Base-by-base conservation (phyloP, 2,888 invertebrate species). In the Amaurobius ferox region DNA sequence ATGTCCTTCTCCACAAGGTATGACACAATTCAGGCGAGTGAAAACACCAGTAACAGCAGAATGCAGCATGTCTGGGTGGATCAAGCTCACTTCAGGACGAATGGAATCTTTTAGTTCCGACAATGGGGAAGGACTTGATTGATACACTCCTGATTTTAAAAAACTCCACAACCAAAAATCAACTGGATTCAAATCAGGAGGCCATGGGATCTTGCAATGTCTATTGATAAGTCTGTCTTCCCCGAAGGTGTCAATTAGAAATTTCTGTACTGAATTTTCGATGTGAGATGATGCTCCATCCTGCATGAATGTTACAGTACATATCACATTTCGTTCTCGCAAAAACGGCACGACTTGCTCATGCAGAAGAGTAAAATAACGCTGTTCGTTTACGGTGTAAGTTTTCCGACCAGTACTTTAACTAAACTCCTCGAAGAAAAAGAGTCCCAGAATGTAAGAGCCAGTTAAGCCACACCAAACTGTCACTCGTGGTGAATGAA, bases 301-400 rank as follows among this genome's bases (percentile, higher is more conserved):
- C n/a, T n/a, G n/a, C n/a, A n/a, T n/a, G 5, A 35, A n/a, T n/a
- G n/a, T n/a, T n/a, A n/a, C n/a, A n/a, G n/a, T 35, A 35, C 9
- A 35, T 35, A 35, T 7, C 35, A 35, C 35, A 35, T 35, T 9
- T 35, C 35, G 5, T 35, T 35, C 6, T 7, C 9, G 5, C 9
- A 35, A 35, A 7, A 9, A 7, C 23, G 61, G 26, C 62, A 61
- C 39, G 26, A 73, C 32, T 62, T 61, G 6, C 26, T 73, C 62
- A 61, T 13, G 35, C 35, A 73, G 62, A 62, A 62, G 7, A 35
- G 61, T 73, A 28, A 73, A 1, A 68, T 32, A 73, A 32, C 61
- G 35, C n/a, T 73, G 62, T 3, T 9, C 23, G 32, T 61, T 73
- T 26, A 73, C 35, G 35, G 73, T 73, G 61, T n/a, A 73, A 16